Evolutionary conservation across 2,797 vertebrate species (phyloP), one percentile per base, ranked within the genome.

Genomic region (Sebastes matsubarae): DNA sequence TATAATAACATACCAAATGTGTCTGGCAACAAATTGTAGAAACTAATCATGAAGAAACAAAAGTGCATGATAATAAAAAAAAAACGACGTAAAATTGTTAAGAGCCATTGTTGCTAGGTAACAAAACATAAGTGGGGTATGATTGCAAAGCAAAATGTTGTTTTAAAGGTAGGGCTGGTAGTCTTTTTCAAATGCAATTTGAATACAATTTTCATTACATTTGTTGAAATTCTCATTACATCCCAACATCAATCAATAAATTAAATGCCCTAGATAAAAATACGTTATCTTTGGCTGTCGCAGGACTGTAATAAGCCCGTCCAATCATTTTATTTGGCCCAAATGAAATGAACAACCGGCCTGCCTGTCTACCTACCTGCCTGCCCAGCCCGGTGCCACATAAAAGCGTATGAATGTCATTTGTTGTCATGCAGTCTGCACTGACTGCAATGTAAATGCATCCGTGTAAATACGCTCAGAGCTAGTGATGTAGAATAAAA

Each of bases 31-130:
- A 73, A 69, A 77, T 18, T 60, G 12, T 14, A 38, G 29, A 80
- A 78, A 78, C n/a, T 69, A 68, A 81, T 85, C 12, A 67, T 57
- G 10, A 50, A 42, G 61, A 80, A 72, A 75, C 38, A 1, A 61
- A 72, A 68, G 22, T 38, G 24, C 18, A 65, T 58, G 1, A 11
- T 54, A 54, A 22, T 54, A 79, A 52, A 66, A 55, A 73, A 73
- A 73, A n/a, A 66, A 29, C 24, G 8, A 29, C 32, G 11, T 20
- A 1, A 64, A 79, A 59, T 5, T 66, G 13, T 27, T 25, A 5
- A 58, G 18, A 70, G 27, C 16, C 14, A 11, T 29, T 66, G 57
- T 80, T 81, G 71, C 79, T 60, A 60, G 24, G 71, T 60, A 52
- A 82, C 68, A 68, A 61, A 73, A 80, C 27, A 36, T 22, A 55